A percentile compares a stretch with the other conserved stretches of the same genome.
These are phyloP conservation scores for Catostomus latipinnis DNA, from an alignment of 2,797 vertebrate genomes.

Conservation along the genomic window DNA sequence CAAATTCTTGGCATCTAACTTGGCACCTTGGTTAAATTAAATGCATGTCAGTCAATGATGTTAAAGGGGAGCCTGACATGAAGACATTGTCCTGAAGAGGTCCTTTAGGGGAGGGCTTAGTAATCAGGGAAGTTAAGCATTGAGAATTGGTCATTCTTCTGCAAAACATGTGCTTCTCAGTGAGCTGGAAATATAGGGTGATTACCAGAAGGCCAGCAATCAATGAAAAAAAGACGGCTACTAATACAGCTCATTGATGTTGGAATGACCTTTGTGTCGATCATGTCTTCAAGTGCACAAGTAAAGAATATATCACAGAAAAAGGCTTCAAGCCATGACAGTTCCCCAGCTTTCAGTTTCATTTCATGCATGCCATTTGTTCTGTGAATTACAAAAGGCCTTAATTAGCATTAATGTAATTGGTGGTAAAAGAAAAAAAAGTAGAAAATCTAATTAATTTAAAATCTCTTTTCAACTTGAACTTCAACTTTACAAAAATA, in stretches of 20 bases:
- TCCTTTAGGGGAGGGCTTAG: conserved; percentile 13
- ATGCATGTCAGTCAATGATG: conserved; percentile 37
- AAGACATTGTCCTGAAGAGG: conserved; percentile 37
- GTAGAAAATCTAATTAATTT: too few species aligned
- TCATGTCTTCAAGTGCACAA: background rate
- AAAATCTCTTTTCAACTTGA: too few species aligned
- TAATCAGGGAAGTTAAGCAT: conserved; percentile 18
- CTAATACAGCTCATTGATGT: conserved; percentile 17
- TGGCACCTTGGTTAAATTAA: conserved; percentile 32
- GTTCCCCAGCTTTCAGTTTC: background rate
- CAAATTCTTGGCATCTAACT: conserved; percentile 36
- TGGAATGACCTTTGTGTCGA: conserved; percentile 1
- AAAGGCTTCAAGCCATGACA: too few species aligned
- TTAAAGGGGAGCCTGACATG: conserved; percentile 34
- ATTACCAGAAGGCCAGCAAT: conserved; percentile 21
- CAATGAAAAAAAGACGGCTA: background rate
- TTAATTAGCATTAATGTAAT: too few species aligned
- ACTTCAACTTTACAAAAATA: too few species aligned
- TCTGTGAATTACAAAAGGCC: background rate
- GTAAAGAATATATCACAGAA: background rate
- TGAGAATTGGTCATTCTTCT: conserved; percentile 6
- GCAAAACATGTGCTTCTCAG: conserved; percentile 18
- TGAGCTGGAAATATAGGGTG: conserved; percentile 2
- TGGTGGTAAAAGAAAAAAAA: too few species aligned
- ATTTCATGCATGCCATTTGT: background rate